phyloP scores from a whole-genome alignment of 2,888 invertebrate genomes.

The Ryuthela nishihirai region DNA sequence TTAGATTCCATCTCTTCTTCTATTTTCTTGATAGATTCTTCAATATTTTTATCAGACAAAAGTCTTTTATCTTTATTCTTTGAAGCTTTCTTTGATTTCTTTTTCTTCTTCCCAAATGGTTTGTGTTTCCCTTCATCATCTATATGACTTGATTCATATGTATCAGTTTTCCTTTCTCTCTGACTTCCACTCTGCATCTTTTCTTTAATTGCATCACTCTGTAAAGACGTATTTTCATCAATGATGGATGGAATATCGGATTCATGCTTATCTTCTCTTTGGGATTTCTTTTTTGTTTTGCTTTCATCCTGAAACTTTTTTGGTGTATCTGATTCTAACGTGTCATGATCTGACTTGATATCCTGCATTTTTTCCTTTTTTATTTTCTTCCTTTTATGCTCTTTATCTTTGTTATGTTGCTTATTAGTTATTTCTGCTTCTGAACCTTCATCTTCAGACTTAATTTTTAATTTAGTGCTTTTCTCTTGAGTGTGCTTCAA shows the following conservation, averaged over 20 bases:
- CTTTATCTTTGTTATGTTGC: constrained; percentile 33
- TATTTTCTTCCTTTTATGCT: constrained; percentile 33
- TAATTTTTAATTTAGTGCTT: constrained; percentile 24
- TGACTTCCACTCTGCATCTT: constrained; percentile 1
- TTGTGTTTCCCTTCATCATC: constrained; percentile 33
- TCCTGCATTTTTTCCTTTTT: constrained; percentile 25
- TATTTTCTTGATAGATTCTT: constrained; percentile 14
- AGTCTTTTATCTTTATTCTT: constrained; percentile 39
- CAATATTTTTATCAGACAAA: constrained; percentile 5
- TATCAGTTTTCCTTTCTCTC: constrained; percentile 20
- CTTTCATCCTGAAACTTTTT: constrained; percentile 7
- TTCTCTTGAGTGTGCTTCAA: constrained; percentile 18
- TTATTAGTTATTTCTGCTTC: constrained; percentile 38
- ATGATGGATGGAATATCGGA: neutral
- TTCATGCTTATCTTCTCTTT: constrained; percentile 22
- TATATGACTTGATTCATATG: constrained; percentile 3
- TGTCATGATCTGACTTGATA: constrained; percentile 20
- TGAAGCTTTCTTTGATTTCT: constrained; percentile 37
- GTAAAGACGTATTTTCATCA: constrained; percentile 23
- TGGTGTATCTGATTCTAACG: constrained; percentile 9
- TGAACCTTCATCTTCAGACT: constrained; percentile 41
- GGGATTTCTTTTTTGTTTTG: constrained; percentile 23
- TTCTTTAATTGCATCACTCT: constrained; percentile 43
- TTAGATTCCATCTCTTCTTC: constrained; percentile 19
- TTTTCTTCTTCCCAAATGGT: constrained; percentile 38